These are phyloP conservation scores for Diloba caeruleocephala DNA, from an alignment of 2,888 invertebrate genomes.

Conservation along the genomic window DNA sequence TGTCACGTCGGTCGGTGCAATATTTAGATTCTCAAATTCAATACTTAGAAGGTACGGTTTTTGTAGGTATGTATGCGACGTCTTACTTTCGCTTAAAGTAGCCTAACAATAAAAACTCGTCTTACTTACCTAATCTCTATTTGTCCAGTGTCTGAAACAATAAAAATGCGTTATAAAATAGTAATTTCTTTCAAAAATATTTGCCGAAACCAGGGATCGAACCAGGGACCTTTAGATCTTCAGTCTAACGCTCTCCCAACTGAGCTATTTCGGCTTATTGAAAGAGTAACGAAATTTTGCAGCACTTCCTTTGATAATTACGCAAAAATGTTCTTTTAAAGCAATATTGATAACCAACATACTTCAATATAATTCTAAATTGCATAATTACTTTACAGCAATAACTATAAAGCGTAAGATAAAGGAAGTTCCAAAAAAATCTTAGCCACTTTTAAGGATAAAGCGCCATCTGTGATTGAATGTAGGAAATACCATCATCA, in stretches of 20 bases:
- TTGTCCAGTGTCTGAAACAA: constrained; percentile 64
- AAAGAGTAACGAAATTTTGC: constrained; percentile 20
- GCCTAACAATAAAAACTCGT: neutral
- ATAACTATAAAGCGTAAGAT: neutral
- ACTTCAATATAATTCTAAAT: neutral
- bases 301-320: constrained; percentile 9
- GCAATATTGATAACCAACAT: neutral
- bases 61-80: too few species aligned
- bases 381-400: neutral
- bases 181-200: constrained; percentile 35
- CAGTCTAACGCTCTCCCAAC: constrained; percentile 91
- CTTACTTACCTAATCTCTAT: constrained; percentile 57
- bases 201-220: constrained; percentile 92
- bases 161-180: constrained; percentile 29
- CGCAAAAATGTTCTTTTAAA: neutral
- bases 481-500: constrained; percentile 17
- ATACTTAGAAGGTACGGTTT: too few species aligned
- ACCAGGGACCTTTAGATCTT: constrained; percentile 93
- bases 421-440: neutral
- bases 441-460: constrained; percentile 6
- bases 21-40: too few species aligned
- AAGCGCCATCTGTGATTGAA: constrained; percentile 57
- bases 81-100: too few species aligned
- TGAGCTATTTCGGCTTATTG: constrained; percentile 90
- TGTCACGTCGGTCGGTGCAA: too few species aligned